Base-by-base conservation (phyloP, 2,888 invertebrate genomes). In the Papilio demoleus region DNA sequence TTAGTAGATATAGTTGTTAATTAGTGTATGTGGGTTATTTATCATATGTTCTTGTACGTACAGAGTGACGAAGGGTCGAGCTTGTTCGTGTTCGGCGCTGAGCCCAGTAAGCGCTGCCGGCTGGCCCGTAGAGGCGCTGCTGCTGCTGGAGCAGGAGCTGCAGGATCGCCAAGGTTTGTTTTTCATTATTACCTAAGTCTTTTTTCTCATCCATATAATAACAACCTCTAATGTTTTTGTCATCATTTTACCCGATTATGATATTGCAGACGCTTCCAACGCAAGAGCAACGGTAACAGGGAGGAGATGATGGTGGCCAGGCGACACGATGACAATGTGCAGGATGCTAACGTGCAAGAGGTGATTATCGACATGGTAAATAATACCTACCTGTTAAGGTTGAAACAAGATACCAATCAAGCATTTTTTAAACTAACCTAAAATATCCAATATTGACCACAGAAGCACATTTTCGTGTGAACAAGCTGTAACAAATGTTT, bases 261-360 rank as follows among this genome's bases (percentile, higher is more conserved):
- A 17, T 65, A 45, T 34, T 72, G 3, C 71, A 88, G 89, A 70
- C 82, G 85, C 0, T 63, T 77, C 1, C 81, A 80, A 42, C 81
- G 85, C 0, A 87, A 88, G 11, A 88, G 79, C 73, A 92, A 91
- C 65, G 91, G 90, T 14, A 91, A 91, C 76, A 81, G 81, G 14
- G 87, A 88, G 31, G 83, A 93, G 73, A 83, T 86, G 88, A 85
- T 86, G 93, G 79, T 88, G 74, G 74, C 88, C 73, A 77, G 89
- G 72, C 79, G 88, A 64, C 77, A 82, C 74, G 79, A 88, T 75
- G 83, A 93, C 79, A 84, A 90, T 77, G 75, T 80, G 4, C 75
- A 84, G 68, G 75, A 93, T 75, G 72, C 76, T 72, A 82, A 88
- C 11, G 75, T 91, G 65, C 79, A 78, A 53, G 89, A 90, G 85